Evolutionary conservation across 2,797 vertebrate genomes (phyloP).

Genomic region (Pempheris klunzingeri): DNA sequence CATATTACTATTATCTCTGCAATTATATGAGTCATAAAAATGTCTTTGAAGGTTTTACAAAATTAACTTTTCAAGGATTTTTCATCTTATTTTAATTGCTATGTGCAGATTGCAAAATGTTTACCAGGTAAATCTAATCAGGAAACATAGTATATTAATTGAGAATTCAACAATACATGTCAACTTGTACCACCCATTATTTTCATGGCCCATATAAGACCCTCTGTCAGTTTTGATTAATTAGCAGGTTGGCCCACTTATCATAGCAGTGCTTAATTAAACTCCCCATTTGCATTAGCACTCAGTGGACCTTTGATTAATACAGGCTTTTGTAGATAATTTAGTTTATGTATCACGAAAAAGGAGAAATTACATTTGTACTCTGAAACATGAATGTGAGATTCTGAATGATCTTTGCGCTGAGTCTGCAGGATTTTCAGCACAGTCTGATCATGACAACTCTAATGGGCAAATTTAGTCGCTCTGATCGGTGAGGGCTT

Average conservation of each 20-base stretch:
- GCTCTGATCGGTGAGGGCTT: constrained; percentile 52
- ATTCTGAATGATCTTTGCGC: constrained; percentile 52
- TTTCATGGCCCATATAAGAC: constrained; percentile 63
- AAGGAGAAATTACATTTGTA: constrained; percentile 57
- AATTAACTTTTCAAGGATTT: constrained; percentile 33
- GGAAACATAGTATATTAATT: constrained; percentile 48
- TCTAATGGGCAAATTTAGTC: constrained; percentile 44
- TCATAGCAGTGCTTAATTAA: constrained; percentile 80
- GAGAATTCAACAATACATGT: constrained; percentile 63
- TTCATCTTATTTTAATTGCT: constrained; percentile 21
- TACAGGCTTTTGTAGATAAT: constrained; percentile 75
- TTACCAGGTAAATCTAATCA: constrained; percentile 54
- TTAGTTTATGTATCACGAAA: constrained; percentile 62
- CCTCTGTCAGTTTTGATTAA: constrained; percentile 79
- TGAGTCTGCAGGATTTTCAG: constrained; percentile 47
- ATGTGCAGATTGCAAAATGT: constrained; percentile 35
- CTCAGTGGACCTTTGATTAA: constrained; percentile 78
- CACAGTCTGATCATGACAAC: constrained; percentile 30
- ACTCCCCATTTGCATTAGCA: constrained; percentile 76
- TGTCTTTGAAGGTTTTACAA: constrained; percentile 32
- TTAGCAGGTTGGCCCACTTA: constrained; percentile 81
- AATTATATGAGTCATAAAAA: constrained; percentile 38
- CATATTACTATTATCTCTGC: constrained; percentile 38
- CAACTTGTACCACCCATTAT: constrained; percentile 55
- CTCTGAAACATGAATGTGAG: constrained; percentile 56